phyloP scores from a whole-genome alignment of 1,140 invertebrate species.

The Triops longicaudatus region DNA sequence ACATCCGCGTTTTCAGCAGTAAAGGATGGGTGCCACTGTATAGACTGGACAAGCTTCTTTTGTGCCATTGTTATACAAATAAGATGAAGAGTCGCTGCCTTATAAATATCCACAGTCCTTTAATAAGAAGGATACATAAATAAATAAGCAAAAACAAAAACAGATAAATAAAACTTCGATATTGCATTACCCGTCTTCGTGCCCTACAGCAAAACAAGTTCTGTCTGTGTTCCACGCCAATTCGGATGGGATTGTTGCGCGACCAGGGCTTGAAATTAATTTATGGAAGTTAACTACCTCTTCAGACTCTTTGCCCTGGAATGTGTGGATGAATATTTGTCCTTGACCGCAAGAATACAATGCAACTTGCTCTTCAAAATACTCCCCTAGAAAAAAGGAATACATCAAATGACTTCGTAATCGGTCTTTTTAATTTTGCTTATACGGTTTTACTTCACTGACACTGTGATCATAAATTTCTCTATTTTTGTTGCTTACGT shows the following conservation, averaged over 20 bases:
- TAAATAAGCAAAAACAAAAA: not conserved
- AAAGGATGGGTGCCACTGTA: slow-evolving; percentile 61
- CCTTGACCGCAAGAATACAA: not conserved
- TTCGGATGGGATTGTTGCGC: slow-evolving; percentile 39
- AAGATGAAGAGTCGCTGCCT: slow-evolving; percentile 34
- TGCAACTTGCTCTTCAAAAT: not conserved
- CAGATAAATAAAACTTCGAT: not conserved
- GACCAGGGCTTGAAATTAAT: not conserved
- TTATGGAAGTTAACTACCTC: not conserved
- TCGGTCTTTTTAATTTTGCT: not conserved
- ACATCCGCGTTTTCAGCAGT: slow-evolving; percentile 46
- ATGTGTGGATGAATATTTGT: slow-evolving; percentile 1
- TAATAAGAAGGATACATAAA: slow-evolving; percentile 20
- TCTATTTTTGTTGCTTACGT: no score
- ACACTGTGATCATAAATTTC: no score
- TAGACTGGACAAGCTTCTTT: slow-evolving; percentile 52
- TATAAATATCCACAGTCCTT: slow-evolving; percentile 36
- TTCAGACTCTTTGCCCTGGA: not conserved
- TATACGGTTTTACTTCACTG: no score
- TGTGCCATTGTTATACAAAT: slow-evolving; percentile 39
- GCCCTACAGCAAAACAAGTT: slow-evolving; percentile 49
- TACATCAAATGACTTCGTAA: not conserved
- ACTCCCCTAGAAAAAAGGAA: not conserved
- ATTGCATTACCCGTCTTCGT: slow-evolving; percentile 48
- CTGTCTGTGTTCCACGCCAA: slow-evolving; percentile 55